Evolutionary conservation across 2,888 invertebrate genomes (phyloP).

Genomic region (Portevinia maculata): DNA sequence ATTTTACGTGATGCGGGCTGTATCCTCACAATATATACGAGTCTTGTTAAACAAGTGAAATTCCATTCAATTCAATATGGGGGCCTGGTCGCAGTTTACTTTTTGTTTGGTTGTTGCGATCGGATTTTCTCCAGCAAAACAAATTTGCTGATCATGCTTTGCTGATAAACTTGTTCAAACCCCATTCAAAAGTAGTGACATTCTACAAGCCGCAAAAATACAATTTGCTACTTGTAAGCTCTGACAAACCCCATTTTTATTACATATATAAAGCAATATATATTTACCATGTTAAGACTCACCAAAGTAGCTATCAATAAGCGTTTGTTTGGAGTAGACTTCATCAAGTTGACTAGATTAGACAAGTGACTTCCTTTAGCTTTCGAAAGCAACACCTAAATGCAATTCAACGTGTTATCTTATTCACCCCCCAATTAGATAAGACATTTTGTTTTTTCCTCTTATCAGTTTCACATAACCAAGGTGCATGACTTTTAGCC

Average conservation of each 20-base stretch:
- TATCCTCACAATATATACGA: no score
- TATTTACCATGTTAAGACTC: background rate
- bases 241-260: background rate
- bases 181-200: no score
- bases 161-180: no score
- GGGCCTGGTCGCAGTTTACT: no score
- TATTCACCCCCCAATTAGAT: slow-evolving; percentile 19
- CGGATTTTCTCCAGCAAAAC: no score
- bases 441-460: background rate
- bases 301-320: slow-evolving; percentile 3
- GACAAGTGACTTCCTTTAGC: background rate
- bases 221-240: no score
- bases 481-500: slow-evolving; percentile 7
- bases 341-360: slow-evolving; percentile 8
- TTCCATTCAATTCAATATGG: no score
- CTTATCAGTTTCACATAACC: background rate
- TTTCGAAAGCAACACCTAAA: background rate
- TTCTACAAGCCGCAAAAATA: no score
- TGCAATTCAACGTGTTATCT: background rate
- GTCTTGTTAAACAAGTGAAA: no score
- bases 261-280: background rate
- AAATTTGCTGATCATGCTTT: no score
- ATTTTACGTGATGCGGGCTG: no score
- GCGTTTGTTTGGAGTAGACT: background rate
- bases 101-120: no score